Conservation (phyloP, 2,797 vertebrate species). For the Poeciliopsis paucimaculata region DNA sequence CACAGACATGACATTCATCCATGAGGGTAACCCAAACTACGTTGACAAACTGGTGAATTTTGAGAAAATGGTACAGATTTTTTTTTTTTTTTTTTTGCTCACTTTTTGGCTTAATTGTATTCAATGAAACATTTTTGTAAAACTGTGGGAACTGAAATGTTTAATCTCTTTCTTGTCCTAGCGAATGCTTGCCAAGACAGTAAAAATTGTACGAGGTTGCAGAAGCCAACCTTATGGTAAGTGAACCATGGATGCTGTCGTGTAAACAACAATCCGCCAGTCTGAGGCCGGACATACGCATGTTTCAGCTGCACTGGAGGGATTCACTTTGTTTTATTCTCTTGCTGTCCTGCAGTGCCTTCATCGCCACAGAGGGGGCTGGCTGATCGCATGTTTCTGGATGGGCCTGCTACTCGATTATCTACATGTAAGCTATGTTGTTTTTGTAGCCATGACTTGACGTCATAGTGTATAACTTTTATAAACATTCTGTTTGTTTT, state of each 20-base stretch:
- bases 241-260: constrained; percentile 19
- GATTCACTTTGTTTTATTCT: background rate
- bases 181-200: constrained; percentile 92
- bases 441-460: background rate
- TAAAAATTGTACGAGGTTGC: constrained; percentile 87
- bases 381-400: constrained; percentile 87
- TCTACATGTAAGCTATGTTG: constrained; percentile 85
- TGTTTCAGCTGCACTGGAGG: background rate
- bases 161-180: constrained; percentile 58
- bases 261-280: background rate
- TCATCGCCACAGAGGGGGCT: constrained; percentile 89
- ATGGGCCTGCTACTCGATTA: constrained; percentile 79
- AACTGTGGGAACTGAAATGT: background rate
- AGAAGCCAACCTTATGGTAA: constrained; percentile 86
- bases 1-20: constrained; percentile 95
- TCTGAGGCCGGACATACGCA: background rate
- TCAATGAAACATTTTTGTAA: background rate
- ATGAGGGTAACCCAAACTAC: constrained; percentile 93
- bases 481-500: too few relatives aligned
- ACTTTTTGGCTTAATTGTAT: background rate
- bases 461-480: too few relatives aligned
- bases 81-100: background rate
- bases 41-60: constrained; percentile 94
- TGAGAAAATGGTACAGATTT: constrained; percentile 92
- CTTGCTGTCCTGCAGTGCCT: constrained; percentile 77